Conservation (phyloP, 2,113 vertebrate genomes). For the Potamarius usumacintae region DNA sequence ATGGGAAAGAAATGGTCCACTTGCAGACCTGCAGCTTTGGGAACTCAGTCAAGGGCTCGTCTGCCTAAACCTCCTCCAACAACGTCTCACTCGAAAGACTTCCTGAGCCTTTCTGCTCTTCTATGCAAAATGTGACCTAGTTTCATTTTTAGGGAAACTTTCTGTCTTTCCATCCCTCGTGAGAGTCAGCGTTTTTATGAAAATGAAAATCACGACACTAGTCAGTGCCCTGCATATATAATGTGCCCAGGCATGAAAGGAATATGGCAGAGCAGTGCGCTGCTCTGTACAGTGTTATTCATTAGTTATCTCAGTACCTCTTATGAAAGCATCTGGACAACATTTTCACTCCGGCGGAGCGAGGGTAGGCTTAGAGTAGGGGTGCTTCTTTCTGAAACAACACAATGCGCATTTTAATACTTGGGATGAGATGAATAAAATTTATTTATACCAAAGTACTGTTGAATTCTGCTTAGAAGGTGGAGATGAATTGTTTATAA, state of each 20-base stretch:
- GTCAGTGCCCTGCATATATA: constrained; percentile 19
- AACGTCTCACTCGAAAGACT: constrained; percentile 48
- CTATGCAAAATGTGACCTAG: constrained; percentile 55
- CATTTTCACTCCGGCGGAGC: constrained; percentile 12
- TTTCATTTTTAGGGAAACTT: constrained; percentile 56
- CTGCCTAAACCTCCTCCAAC: constrained; percentile 45
- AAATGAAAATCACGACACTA: constrained; percentile 21
- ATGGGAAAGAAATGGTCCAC: constrained; percentile 4
- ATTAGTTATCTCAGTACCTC: constrained; percentile 35
- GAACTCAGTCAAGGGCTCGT: neutral
- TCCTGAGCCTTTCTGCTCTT: constrained; percentile 54
- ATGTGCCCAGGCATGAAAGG: constrained; percentile 19
- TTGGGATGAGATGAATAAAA: neutral
- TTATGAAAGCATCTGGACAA: constrained; percentile 39
- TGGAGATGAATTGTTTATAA: neutral
- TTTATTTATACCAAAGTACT: neutral
- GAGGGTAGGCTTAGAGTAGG: constrained; percentile 40
- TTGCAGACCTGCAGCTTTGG: constrained; percentile 22
- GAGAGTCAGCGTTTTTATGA: constrained; percentile 23
- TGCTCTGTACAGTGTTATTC: constrained; percentile 35
- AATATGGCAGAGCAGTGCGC: constrained; percentile 7
- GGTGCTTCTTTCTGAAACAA: constrained; percentile 24
- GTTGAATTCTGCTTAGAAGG: neutral
- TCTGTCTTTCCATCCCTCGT: constrained; percentile 10
- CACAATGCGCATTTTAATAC: constrained; percentile 18